Evolutionary conservation across 2,888 invertebrate genomes (phyloP), one percentile per base, ranked within the genome.

Genomic region (Tuberolachnus salignus): DNA sequence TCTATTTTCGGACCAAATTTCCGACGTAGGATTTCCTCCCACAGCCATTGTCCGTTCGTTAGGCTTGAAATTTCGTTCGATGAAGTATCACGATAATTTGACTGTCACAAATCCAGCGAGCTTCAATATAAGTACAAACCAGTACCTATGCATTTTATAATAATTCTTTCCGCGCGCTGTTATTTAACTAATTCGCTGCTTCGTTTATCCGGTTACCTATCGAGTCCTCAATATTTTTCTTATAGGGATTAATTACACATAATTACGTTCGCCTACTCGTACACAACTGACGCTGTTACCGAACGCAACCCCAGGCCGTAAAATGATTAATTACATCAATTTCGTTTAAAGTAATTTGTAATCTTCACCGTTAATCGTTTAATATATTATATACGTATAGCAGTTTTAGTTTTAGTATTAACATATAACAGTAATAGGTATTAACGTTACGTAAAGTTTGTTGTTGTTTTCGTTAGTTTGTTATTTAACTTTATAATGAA

Each of bases 261-360:
- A 59, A 59, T 26, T 14, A 59, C 6, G 6, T 34, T 34, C 34
- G 6, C 6, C 34, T 34, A 6, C 34, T 34, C 34, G 6, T 34
- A 34, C 6, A 34, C 3, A 34, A 34, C 6, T 34, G 34, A 6
- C 34, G 34, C 6, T 34, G 34, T 34, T 34, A 34, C 34, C 34
- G 6, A 34, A 34, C 9, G 21, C 73, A 23, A 64, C 73, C 14
- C 53, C 63, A 53, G 63, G 9, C 53, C 63, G 8, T 53, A 3
- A 74, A 64, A 74, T 74, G 73, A 74, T 74, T 74, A 74, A 74
- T 74, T 64, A 53, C 63, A 64, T 42, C 23, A 64, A 64, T 53
- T 44, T 53, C 42, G 73, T 64, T 74, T 44, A 64, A 64, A 53
- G 63, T 53, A 64, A 64, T 74, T 74, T 74, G 73, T 74, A 74